Conservation (phyloP, 2,888 invertebrate species). For the Pelosia muscerda region DNA sequence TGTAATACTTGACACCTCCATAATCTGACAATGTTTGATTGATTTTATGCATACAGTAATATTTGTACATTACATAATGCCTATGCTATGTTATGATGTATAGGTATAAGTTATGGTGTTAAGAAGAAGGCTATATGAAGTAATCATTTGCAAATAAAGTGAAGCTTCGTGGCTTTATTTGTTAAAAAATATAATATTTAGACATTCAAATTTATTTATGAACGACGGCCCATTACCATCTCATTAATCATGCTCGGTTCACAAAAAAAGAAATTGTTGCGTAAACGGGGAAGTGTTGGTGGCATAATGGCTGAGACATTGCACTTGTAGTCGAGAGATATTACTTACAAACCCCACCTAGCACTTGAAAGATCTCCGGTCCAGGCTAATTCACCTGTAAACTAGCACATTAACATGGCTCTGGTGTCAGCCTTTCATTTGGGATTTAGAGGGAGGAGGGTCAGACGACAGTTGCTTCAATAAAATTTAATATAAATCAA, state of each 20-base stretch:
- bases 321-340: neutral
- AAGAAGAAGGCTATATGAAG: neutral
- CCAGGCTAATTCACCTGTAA: too few relatives aligned
- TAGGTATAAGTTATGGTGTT: neutral
- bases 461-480: too few relatives aligned
- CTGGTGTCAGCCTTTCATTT: too few relatives aligned
- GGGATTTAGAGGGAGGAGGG: too few relatives aligned
- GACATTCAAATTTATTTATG: constrained; percentile 9
- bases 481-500: neutral
- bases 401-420: too few relatives aligned
- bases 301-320: neutral
- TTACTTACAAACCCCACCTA: neutral
- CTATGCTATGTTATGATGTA: too few relatives aligned
- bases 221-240: constrained; percentile 10
- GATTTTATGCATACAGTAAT: too few relatives aligned
- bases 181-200: neutral
- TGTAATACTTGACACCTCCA: too few relatives aligned
- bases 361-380: neutral
- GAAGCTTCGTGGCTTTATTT: neutral
- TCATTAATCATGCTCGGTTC: neutral
- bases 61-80: too few relatives aligned
- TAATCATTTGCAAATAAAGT: neutral
- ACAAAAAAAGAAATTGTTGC: neutral
- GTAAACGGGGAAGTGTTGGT: neutral
- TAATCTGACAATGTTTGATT: too few relatives aligned